Evolutionary conservation across 2,113 vertebrate species (phyloP), one percentile per base, ranked within the genome.

Genomic region (Tringa solitaria): DNA sequence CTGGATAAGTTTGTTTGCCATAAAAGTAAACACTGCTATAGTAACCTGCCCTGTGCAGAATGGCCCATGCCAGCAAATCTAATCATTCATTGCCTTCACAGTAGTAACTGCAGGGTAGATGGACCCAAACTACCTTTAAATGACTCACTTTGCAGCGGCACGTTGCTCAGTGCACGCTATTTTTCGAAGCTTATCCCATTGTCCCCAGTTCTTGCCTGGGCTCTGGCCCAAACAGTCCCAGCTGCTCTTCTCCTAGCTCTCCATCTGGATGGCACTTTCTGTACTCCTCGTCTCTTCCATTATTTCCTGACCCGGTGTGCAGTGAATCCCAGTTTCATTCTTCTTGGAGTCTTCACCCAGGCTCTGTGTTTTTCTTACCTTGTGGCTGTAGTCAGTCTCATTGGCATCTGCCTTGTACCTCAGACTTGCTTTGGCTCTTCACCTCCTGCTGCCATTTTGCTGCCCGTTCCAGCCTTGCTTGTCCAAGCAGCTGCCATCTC

Each of bases 11-110:
- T 96, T 97, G 95, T 96, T 97, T 96, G 81, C 69, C 54, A 32
- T 84, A 23, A 87, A 92, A 91, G 94, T 61, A 97, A 97, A 96
- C 94, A 97, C 43, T 93, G 48, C 96, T 94, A 95, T 95, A 96
- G 96, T 94, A 97, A 97, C 96, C 86, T 93, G 80, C 90, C 86
- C 60, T 33, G 30, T 93, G 92, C 76, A 78, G 86, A 87, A 53
- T 0, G 1, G 57, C 39, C 73, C 89, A 65, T 61, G 64, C 69
- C 81, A 95, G 77, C 23, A 91, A 68, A 89, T 84, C 53, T 50
- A 61, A 48, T 65, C n/a, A 83, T 70, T 82, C 61, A 57, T 28
- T 53, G 41, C 19, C 13, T 41, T 94, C 84, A 63, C 37, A 96
- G 78, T 83, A 90, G 37, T 89, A 77, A 87, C 84, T 91, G 48